A percentile compares a stretch with the other conserved stretches of the same genome.
phyloP scores from a whole-genome alignment of 1,140 invertebrate species.

The Campoletis sonorensis region DNA sequence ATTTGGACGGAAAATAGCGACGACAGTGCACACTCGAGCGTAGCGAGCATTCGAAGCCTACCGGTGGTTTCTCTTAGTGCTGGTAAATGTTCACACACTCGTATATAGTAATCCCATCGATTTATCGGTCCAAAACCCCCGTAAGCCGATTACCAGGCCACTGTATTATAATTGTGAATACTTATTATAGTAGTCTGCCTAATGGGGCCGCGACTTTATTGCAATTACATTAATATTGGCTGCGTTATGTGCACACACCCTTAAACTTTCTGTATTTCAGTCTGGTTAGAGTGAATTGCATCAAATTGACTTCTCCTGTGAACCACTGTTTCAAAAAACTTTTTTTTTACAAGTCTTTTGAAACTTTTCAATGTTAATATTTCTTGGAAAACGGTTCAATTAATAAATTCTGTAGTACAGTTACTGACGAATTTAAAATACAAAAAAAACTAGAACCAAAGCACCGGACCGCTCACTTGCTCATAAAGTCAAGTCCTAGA shows the following conservation, averaged over 20 bases:
- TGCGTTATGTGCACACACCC: background rate
- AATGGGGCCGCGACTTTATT: conserved; percentile 50
- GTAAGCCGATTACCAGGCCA: conserved; percentile 63
- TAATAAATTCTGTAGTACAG: too few species aligned
- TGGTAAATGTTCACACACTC: conserved; percentile 34
- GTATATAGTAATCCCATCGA: conserved; percentile 57
- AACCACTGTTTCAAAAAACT: too few species aligned
- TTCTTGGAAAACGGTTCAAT: too few species aligned
- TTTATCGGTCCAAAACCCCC: conserved; percentile 55
- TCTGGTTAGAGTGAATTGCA: too few species aligned
- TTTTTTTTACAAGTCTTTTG: too few species aligned
- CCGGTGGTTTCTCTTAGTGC: conserved; percentile 13
- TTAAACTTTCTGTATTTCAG: background rate
- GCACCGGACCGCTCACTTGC: background rate
- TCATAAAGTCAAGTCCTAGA: background rate
- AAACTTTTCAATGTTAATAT: too few species aligned
- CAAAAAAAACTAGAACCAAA: background rate
- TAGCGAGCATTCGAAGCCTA: conserved; percentile 1
- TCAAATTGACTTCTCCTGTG: too few species aligned
- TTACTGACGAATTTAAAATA: background rate
- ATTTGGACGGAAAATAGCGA: background rate
- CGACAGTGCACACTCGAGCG: background rate
- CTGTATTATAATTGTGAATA: conserved; percentile 63
- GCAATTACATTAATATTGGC: conserved; percentile 31
- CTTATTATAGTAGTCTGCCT: conserved; percentile 55